Conservation (phyloP, 2,113 vertebrate species). For the Lycaon pictus region DNA sequence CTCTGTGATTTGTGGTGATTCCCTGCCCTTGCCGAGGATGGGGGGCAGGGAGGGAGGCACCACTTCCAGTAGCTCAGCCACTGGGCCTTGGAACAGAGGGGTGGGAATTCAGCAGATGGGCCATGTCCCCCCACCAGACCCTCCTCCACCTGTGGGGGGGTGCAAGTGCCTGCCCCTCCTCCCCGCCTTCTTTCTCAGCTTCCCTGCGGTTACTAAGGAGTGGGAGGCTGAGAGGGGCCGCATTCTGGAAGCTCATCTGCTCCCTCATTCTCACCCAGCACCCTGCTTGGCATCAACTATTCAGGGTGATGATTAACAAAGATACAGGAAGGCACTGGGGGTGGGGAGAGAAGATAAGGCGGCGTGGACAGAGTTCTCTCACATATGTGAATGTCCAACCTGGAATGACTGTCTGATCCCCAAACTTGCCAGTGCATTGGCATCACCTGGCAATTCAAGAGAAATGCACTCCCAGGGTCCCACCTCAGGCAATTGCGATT, state of each 20-base stretch:
- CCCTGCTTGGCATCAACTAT: conserved; percentile 74
- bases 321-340: conserved; percentile 61
- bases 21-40: not conserved
- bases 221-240: conserved; percentile 79
- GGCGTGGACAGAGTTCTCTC: not conserved
- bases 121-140: not conserved
- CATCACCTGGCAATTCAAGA: not conserved
- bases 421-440: not conserved
- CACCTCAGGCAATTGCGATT: not conserved
- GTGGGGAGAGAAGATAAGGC: conserved; percentile 12
- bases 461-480: not conserved
- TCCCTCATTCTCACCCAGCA: conserved; percentile 78
- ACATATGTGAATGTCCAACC: not conserved
- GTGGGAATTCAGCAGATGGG: not conserved
- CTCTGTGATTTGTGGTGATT: not conserved
- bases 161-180: not conserved
- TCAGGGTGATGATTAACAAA: conserved; percentile 73
- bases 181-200: conserved; percentile 48
- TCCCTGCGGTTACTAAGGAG: conserved; percentile 77
- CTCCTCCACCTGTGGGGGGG: conserved; percentile 45
- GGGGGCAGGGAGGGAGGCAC: not conserved
- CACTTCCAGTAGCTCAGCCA: not conserved
- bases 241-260: conserved; percentile 81
- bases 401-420: not conserved
- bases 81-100: not conserved